Evolutionary conservation across 1,140 invertebrate species (phyloP).

Genomic region (Trachymyrmex cornetzi): DNA sequence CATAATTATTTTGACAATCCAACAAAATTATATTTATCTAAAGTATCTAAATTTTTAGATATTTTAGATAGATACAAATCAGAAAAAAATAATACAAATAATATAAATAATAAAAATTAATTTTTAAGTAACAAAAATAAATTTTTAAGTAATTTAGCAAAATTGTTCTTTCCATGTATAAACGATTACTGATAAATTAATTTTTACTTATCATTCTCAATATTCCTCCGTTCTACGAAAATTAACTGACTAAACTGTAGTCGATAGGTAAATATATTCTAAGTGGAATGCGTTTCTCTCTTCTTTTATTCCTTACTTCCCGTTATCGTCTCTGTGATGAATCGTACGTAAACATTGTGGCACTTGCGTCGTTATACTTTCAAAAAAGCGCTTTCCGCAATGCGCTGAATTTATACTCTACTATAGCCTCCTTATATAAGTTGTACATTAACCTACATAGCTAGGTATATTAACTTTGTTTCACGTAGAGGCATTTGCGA

Average conservation of each 20-base stretch:
- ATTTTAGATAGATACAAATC: too few relatives aligned
- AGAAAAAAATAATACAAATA: too few relatives aligned
- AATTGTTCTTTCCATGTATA: too few relatives aligned
- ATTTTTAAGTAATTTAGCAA: too few relatives aligned
- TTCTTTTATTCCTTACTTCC: constrained; percentile 52
- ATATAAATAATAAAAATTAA: too few relatives aligned
- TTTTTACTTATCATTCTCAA: neutral
- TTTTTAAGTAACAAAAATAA: too few relatives aligned
- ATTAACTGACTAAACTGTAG: neutral
- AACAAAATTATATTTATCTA: too few relatives aligned
- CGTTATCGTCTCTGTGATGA: constrained; percentile 44
- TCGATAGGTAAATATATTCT: constrained; percentile 3
- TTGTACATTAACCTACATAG: constrained; percentile 13
- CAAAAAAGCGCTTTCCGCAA: constrained; percentile 34
- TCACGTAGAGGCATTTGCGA: neutral
- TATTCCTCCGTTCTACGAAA: neutral
- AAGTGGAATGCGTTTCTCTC: constrained; percentile 6
- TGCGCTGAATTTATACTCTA: constrained; percentile 21
- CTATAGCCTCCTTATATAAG: neutral
- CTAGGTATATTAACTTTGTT: constrained; percentile 2
- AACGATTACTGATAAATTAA: neutral
- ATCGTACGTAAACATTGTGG: constrained; percentile 23
- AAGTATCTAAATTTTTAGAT: too few relatives aligned
- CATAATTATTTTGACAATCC: too few relatives aligned
- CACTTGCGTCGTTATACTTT: constrained; percentile 58